phyloP scores from a whole-genome alignment of 1,140 invertebrate species.

The Diachasmimorpha longicaudata region DNA sequence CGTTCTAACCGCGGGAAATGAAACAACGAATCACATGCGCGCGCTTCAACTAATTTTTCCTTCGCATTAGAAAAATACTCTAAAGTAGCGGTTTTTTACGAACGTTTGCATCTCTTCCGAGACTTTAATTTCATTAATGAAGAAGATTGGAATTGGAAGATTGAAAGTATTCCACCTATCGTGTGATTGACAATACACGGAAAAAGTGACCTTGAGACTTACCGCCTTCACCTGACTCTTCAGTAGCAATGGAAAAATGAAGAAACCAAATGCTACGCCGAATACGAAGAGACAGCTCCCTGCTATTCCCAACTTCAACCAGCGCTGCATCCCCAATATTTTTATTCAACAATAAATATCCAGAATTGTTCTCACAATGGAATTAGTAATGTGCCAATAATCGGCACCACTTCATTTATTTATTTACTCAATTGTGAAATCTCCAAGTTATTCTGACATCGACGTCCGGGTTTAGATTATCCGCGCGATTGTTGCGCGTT shows the following conservation, averaged over 20 bases:
- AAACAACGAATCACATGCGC: no score
- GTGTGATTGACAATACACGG: no score
- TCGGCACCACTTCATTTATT: not conserved
- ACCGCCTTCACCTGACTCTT: conserved; percentile 70
- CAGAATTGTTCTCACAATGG: not conserved
- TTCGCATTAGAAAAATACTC: no score
- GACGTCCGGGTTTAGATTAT: not conserved
- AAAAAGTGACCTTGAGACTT: conserved; percentile 25
- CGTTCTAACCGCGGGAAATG: no score
- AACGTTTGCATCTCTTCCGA: no score
- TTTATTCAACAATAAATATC: no score
- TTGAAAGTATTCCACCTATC: no score
- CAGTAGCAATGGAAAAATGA: conserved; percentile 68
- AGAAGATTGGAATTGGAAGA: no score
- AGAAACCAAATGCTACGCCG: conserved; percentile 68
- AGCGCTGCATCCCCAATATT: conserved; percentile 28
- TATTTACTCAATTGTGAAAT: not conserved
- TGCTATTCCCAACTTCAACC: conserved; percentile 46
- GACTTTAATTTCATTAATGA: no score
- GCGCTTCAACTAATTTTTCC: no score
- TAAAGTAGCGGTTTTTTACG: no score
- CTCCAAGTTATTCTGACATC: not conserved
- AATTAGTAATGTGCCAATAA: not conserved
- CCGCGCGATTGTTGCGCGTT: not conserved
- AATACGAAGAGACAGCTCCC: conserved; percentile 61